Evolutionary conservation across 2,888 invertebrate species (phyloP), one percentile per base, ranked within the genome.

Genomic region (Chrysina gloriosa): DNA sequence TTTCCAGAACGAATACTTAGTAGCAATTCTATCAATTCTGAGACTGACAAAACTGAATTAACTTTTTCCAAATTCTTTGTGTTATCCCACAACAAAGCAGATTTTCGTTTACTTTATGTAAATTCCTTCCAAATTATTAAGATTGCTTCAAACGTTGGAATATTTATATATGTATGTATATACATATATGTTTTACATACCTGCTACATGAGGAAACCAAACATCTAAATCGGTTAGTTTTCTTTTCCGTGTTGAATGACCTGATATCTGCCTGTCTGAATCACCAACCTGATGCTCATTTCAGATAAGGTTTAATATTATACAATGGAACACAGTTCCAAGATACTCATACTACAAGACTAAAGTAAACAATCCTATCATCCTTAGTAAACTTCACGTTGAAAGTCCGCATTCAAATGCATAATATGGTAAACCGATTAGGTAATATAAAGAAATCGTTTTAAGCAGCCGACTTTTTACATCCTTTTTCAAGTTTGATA

Each of bases 181-280:
- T n/a, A n/a, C n/a, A n/a, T n/a, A n/a, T n/a, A n/a, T n/a, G n/a
- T 3, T 16, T 42, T 14, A 42, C 7, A 42, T 16, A 42, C 9
- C 16, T 42, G 4, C 7, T 16, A 19, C 6, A 19, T 16, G 19
- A 42, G 19, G 16, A 16, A 42, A 42, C 42, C 14, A 39, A 14
- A 11, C 42, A 11, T 14, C 7, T 36, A 36, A n/a, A n/a, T 36
- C 36, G 36, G 36, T 14, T 36, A 42, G 48, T 25, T 52, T 56
- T 36, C 39, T 39, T 11, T 56, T 56, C 39, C 56, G 56, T 56
- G 39, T 56, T 56, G 56, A 56, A 56, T 23, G 56, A 56, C 56
- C 56, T 21, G 56, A 56, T 56, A 56, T 39, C 39, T 52, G 25
- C 23, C 36, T 5, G 21, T 5, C 23, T 31, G 56, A 39, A 56